Evolutionary conservation across 53 echinoderm and acorn worm genomes (phyloP).

Genomic region (Hippasteria phrygiana): DNA sequence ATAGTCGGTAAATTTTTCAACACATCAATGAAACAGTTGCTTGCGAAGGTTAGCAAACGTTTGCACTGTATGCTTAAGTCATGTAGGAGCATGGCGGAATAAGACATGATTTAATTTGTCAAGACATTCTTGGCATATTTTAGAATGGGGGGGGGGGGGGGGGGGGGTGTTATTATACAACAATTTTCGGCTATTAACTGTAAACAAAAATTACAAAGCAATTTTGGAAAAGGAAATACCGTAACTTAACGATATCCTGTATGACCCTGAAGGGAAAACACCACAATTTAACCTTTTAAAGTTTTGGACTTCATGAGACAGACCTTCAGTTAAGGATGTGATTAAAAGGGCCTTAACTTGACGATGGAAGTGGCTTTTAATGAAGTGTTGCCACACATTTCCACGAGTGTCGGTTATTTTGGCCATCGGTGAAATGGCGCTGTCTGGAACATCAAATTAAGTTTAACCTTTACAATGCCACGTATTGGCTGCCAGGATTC

Average conservation of each 20-base stretch:
- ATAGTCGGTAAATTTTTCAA: too few relatives aligned
- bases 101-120: too few relatives aligned
- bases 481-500: not conserved
- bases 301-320: not conserved
- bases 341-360: slow-evolving; percentile 32
- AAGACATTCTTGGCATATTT: too few relatives aligned
- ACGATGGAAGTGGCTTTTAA: slow-evolving; percentile 34
- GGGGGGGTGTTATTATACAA: too few relatives aligned
- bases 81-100: too few relatives aligned
- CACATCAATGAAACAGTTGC: too few relatives aligned
- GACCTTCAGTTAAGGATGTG: not conserved
- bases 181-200: too few relatives aligned
- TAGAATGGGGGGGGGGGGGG: too few relatives aligned
- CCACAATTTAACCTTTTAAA: slow-evolving; percentile 17
- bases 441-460: slow-evolving; percentile 13
- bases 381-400: slow-evolving; percentile 18
- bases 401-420: not conserved
- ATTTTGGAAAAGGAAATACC: too few relatives aligned
- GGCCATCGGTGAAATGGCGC: not conserved
- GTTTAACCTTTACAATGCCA: not conserved
- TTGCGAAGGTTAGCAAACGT: too few relatives aligned
- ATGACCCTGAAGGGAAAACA: not conserved
- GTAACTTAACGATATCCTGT: not conserved
- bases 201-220: too few relatives aligned
- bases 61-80: too few relatives aligned